A percentile compares a stretch with the other conserved stretches of the same genome.
Conservation (phyloP, 2,888 invertebrate species). For the Harpalus rufipes region DNA sequence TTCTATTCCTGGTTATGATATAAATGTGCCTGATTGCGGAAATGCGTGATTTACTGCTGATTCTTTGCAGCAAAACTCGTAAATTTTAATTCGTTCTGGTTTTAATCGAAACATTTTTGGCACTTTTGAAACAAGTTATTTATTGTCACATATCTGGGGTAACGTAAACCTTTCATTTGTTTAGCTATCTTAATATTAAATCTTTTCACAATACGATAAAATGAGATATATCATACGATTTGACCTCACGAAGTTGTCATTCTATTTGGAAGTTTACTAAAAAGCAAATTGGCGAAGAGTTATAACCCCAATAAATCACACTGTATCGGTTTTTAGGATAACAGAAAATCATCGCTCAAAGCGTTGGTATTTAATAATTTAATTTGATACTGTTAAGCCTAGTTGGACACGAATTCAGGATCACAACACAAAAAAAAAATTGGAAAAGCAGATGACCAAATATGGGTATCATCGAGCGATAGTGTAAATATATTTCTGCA, state of each 20-base stretch:
- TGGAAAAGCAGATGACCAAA: too few species aligned
- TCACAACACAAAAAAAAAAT: too few species aligned
- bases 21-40: constrained; percentile 47
- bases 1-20: constrained; percentile 28
- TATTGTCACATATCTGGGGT: constrained; percentile 24
- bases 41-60: constrained; percentile 53
- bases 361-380: neutral
- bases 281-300: neutral
- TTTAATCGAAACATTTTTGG: constrained; percentile 48
- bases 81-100: constrained; percentile 30
- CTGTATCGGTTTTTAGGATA: neutral
- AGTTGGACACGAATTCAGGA: too few species aligned
- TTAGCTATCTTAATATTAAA: constrained; percentile 36
- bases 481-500: too few species aligned
- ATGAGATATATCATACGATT: constrained; percentile 5
- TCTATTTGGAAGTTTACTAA: neutral
- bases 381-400: neutral
- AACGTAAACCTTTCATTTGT: constrained; percentile 20
- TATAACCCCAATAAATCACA: neutral
- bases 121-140: constrained; percentile 34
- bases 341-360: neutral
- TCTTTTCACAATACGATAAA: constrained; percentile 16
- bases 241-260: neutral
- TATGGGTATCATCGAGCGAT: too few species aligned
- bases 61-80: constrained; percentile 31